Evolutionary conservation across 2,888 invertebrate species (phyloP).

Genomic region (Antheraea assamensis): DNA sequence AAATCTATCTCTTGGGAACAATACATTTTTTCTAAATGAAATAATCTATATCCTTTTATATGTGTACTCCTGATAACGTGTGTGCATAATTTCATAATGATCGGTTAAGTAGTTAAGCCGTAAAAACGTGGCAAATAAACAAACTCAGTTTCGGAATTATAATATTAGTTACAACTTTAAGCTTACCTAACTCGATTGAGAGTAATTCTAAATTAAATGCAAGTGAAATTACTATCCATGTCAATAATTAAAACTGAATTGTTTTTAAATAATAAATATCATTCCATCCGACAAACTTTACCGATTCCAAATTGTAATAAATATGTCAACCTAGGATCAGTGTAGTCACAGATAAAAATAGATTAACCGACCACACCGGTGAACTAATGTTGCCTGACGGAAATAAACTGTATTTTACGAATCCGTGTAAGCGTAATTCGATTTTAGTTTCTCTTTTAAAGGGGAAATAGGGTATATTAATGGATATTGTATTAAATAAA

Average conservation of each 20-base stretch:
- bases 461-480: not conserved
- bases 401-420: conserved; percentile 5
- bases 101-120: too few species aligned
- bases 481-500: not conserved
- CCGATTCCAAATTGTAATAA: conserved; percentile 4
- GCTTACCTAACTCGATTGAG: too few species aligned
- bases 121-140: too few species aligned
- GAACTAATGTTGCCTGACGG: conserved; percentile 22
- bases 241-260: not conserved
- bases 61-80: too few species aligned
- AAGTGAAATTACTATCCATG: too few species aligned
- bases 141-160: too few species aligned
- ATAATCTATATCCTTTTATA: too few species aligned
- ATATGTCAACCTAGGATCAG: conserved; percentile 5
- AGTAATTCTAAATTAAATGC: too few species aligned
- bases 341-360: conserved; percentile 16
- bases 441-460: conserved; percentile 1
- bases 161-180: too few species aligned
- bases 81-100: too few species aligned
- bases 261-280: not conserved
- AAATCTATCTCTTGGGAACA: too few species aligned
- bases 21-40: too few species aligned
- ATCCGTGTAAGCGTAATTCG: not conserved
- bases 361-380: conserved; percentile 20
- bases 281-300: not conserved